Conservation (phyloP, 2,888 invertebrate species). For the Diplazon laetatorius region DNA sequence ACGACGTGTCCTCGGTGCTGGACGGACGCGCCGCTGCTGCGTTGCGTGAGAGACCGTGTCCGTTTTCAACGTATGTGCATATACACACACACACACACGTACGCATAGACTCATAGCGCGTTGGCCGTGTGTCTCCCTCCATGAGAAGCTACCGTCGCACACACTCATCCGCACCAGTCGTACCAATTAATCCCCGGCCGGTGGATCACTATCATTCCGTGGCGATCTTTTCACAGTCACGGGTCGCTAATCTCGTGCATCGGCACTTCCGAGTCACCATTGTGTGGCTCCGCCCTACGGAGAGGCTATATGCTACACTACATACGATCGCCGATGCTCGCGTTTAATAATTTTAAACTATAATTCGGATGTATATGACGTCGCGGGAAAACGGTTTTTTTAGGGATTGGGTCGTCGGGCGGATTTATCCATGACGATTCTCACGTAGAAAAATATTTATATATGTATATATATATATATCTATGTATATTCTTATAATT, state of each 20-base stretch:
- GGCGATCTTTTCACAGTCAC: conserved; percentile 73
- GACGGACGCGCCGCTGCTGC: conserved; percentile 67
- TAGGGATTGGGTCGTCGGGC: no score
- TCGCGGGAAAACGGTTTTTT: no score
- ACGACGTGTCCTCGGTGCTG: conserved; percentile 66
- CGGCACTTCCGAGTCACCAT: conserved; percentile 63
- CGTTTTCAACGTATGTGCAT: conserved; percentile 31
- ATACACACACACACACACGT: no score
- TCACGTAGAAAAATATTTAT: no score
- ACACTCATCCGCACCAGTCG: conserved; percentile 73
- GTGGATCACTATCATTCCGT: conserved; percentile 75
- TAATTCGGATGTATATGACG: no score
- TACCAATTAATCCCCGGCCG: conserved; percentile 80
- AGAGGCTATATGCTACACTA: no score
- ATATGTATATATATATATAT: no score
- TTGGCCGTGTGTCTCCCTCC: neutral
- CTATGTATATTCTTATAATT: no score
- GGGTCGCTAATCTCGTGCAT: conserved; percentile 66
- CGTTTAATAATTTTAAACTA: no score
- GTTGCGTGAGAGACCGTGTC: conserved; percentile 65
- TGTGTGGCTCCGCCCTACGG: conserved; percentile 44
- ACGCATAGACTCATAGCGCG: no score
- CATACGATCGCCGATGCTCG: no score
- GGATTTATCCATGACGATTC: no score
- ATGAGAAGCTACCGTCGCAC: conserved; percentile 7